Percentiles rank a stretch among this genome's conserved stretches.
phyloP scores from a whole-genome alignment of 2,113 vertebrate genomes.

The Lepus timidus region DNA sequence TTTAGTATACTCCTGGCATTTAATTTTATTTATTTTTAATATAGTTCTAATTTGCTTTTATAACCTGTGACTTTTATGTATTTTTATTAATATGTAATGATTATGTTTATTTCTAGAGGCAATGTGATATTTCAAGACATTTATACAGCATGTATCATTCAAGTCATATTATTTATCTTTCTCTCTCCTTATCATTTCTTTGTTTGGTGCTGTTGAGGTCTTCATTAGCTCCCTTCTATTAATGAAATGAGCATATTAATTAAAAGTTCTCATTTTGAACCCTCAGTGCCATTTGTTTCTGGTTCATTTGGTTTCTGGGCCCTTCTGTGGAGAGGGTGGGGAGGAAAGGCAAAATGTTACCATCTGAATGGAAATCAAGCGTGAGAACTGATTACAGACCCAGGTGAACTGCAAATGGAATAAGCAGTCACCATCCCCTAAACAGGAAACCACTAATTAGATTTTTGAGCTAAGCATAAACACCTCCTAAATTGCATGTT shows the following conservation, averaged over 20 bases:
- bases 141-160: no score
- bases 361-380: slow-evolving; percentile 63
- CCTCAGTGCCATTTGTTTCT: slow-evolving; percentile 49
- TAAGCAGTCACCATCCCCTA: slow-evolving; percentile 1
- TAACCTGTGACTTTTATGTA: no score
- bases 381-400: slow-evolving; percentile 46
- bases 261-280: slow-evolving; percentile 62
- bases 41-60: no score
- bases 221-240: slow-evolving; percentile 50
- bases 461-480: slow-evolving; percentile 58
- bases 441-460: slow-evolving; percentile 73
- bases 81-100: no score
- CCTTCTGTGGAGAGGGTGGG: slow-evolving; percentile 38
- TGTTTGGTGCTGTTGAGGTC: no score
- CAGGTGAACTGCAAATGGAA: slow-evolving; percentile 63
- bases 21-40: no score
- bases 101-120: no score
- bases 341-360: background rate
- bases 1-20: no score
- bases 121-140: no score
- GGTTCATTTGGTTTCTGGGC: slow-evolving; percentile 34
- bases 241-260: slow-evolving; percentile 52
- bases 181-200: no score
- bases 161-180: no score
- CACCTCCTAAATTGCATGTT: slow-evolving; percentile 59